Evolutionary conservation across 1,140 invertebrate genomes (phyloP).

Genomic region (Drosophila orosa): DNA sequence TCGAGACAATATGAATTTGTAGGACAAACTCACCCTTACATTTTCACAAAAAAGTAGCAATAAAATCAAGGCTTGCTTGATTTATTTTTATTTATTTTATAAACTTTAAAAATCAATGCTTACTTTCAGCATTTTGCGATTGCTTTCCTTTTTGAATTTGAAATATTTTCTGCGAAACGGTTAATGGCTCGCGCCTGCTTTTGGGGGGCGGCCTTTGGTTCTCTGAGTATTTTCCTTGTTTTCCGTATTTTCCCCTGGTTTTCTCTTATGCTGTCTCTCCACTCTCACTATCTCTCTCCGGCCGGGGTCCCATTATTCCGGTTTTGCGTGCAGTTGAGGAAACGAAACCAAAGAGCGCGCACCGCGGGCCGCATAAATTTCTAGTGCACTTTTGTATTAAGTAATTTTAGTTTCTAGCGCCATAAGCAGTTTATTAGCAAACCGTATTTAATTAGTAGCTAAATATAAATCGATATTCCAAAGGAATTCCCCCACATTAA

Average conservation of each 20-base stretch:
- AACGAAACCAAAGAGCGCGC: conserved; percentile 55
- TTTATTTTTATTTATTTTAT: background rate
- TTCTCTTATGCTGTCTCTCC: conserved; percentile 21
- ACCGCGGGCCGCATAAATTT: conserved; percentile 50
- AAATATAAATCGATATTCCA: background rate
- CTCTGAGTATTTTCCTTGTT: conserved; percentile 6
- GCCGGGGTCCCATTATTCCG: conserved; percentile 6
- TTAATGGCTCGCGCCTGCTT: conserved; percentile 4
- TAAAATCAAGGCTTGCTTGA: conserved; percentile 17
- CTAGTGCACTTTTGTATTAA: conserved; percentile 62
- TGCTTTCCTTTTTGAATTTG: background rate
- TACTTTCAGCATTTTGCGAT: background rate
- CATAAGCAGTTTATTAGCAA: background rate
- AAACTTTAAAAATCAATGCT: background rate
- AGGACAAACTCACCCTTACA: too few species aligned
- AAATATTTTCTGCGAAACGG: conserved; percentile 16
- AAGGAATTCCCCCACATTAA: background rate
- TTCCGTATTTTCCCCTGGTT: conserved; percentile 1
- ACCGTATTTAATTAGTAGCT: background rate
- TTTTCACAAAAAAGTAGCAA: background rate
- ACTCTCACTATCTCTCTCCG: conserved; percentile 12
- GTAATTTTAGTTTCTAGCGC: conserved; percentile 38
- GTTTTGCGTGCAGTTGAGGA: conserved; percentile 51
- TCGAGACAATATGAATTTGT: conserved; percentile 8
- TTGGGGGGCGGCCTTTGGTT: conserved; percentile 17